Conservation (phyloP, 2,113 vertebrate species). For the Passerina amoena region DNA sequence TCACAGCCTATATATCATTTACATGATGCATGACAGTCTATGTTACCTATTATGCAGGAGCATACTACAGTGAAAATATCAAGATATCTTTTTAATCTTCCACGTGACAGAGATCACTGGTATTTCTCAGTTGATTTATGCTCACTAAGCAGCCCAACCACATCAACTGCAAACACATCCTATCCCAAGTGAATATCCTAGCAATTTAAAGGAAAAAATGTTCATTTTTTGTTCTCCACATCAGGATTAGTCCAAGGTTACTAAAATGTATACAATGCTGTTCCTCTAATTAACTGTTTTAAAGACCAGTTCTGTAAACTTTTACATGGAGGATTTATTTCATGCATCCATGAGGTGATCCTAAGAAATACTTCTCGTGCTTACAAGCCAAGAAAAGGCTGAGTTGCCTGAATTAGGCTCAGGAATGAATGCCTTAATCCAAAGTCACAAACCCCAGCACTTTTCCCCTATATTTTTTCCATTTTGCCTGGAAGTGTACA, state of each 20-base stretch:
- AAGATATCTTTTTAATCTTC: neutral
- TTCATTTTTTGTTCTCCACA: neutral
- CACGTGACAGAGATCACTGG: neutral
- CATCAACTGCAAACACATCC: neutral
- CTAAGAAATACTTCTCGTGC: neutral
- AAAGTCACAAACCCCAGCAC: neutral
- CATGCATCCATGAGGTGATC: neutral
- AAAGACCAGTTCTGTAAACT: neutral
- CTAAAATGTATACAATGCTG: neutral
- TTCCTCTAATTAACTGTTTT: neutral
- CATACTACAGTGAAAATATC: neutral
- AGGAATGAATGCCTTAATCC: neutral
- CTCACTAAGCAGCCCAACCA: neutral
- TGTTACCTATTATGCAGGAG: neutral
- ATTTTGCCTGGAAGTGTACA: neutral
- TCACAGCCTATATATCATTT: neutral
- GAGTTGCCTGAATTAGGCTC: neutral
- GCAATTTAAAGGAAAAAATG: neutral
- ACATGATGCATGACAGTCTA: neutral
- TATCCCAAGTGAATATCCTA: neutral
- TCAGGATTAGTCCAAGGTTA: neutral
- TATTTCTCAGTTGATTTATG: neutral
- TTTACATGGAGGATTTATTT: neutral
- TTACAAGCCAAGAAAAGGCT: neutral
- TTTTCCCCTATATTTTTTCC: neutral